Percentiles rank a stretch among this genome's conserved stretches.
Evolutionary conservation across 2,113 vertebrate species (phyloP).

Genomic region (Macquaria ambigua): DNA sequence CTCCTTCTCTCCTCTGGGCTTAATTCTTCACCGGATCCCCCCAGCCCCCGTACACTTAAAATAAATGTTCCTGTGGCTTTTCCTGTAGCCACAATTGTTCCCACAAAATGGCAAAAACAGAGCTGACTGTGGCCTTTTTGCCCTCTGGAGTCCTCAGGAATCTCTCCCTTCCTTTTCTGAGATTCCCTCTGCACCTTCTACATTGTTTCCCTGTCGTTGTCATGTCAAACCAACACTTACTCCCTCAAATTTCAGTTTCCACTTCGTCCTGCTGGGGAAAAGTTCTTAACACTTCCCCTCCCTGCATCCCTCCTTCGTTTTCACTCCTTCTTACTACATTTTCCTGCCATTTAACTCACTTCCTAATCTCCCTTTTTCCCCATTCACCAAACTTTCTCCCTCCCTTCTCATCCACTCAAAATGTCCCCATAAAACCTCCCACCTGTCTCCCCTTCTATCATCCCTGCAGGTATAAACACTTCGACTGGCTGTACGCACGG

Average conservation of each 20-base stretch:
- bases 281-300: not conserved
- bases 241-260: constrained; percentile 15
- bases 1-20: not conserved
- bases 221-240: constrained; percentile 8
- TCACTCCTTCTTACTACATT: not conserved
- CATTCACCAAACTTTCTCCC: not conserved
- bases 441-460: not conserved
- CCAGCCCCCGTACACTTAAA: not conserved
- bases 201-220: constrained; percentile 45
- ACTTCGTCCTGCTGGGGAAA: constrained; percentile 6
- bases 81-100: constrained; percentile 29
- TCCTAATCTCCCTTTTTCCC: not conserved
- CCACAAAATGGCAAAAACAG: constrained; percentile 49
- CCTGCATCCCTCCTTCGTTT: not conserved
- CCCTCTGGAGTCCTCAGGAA: constrained; percentile 32
- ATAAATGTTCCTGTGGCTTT: constrained; percentile 22
- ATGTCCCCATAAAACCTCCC: not conserved
- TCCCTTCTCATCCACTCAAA: not conserved
- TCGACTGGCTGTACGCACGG: constrained; percentile 96
- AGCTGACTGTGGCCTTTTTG: constrained; percentile 17
- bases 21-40: not conserved
- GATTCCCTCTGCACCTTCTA: constrained; percentile 33
- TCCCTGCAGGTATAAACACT: constrained; percentile 93
- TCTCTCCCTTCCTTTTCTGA: constrained; percentile 34
- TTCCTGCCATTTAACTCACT: not conserved